These are phyloP conservation scores for Eupithecia insigniata DNA, from an alignment of 2,888 invertebrate genomes.

Conservation along the genomic window DNA sequence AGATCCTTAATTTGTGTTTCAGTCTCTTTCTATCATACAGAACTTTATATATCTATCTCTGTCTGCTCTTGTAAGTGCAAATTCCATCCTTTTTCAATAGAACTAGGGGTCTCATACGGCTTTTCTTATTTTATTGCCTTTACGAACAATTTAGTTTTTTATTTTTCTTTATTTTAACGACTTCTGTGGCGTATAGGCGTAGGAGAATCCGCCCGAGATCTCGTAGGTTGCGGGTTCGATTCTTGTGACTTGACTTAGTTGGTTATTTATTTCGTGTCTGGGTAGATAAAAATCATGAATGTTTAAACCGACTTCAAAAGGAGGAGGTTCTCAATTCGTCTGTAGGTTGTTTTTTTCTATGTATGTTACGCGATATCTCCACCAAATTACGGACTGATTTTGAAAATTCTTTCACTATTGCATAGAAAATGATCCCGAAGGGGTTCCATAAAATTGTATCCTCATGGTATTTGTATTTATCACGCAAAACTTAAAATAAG, in stretches of 20 bases:
- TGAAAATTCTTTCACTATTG: no score
- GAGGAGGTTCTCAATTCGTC: no score
- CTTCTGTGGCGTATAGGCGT: not conserved
- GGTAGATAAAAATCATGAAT: no score
- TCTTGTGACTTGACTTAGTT: not conserved
- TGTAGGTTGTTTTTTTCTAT: no score
- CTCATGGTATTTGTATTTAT: no score
- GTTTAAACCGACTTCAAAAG: no score
- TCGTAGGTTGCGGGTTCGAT: not conserved
- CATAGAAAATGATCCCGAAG: no score
- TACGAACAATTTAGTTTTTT: not conserved
- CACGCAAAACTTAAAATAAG: no score
- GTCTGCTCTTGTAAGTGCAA: conserved; percentile 58
- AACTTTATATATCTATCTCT: conserved; percentile 49
- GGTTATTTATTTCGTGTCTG: not conserved
- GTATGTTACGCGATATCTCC: no score
- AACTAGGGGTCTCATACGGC: conserved; percentile 36
- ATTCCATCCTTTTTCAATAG: conserved; percentile 53
- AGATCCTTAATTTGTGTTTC: conserved; percentile 73
- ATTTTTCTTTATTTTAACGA: not conserved
- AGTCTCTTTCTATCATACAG: conserved; percentile 54
- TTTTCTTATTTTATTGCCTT: conserved; percentile 14
- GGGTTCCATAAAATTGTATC: no score
- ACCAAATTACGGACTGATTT: no score
- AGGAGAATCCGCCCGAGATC: not conserved